Conservation (phyloP, 92 coral and sea anemone genomes). For the Paragorgia papillata region DNA sequence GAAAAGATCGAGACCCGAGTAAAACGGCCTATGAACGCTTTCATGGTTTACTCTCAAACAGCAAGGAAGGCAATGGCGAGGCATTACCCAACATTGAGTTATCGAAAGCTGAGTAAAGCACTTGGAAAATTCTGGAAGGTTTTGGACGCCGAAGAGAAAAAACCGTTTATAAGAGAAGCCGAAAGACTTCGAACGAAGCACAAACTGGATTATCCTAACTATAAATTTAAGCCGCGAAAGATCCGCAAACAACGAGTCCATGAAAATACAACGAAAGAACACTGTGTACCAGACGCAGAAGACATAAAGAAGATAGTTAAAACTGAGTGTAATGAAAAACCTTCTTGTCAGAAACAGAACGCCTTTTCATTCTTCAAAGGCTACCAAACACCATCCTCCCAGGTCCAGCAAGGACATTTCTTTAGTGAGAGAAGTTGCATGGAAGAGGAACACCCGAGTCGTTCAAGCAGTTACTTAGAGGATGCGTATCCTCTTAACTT, state of each 20-base stretch:
- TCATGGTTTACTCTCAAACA: conserved; percentile 98
- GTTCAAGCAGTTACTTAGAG: no score
- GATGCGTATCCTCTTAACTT: background rate
- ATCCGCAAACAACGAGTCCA: background rate
- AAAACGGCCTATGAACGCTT: conserved; percentile 94
- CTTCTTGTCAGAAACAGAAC: background rate
- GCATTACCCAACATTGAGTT: conserved; percentile 92
- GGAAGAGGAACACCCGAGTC: background rate
- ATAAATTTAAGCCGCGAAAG: conserved; percentile 81
- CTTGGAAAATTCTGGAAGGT: conserved; percentile 93
- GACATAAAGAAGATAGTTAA: background rate
- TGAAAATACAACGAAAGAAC: background rate
- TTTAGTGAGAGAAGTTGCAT: background rate
- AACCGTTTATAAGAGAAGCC: conserved; percentile 95
- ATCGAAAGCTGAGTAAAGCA: conserved; percentile 93
- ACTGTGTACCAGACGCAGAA: background rate
- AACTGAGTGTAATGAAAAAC: background rate
- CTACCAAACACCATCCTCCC: background rate
- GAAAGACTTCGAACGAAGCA: conserved; percentile 91
- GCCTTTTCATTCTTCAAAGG: background rate
- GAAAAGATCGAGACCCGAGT: conserved; percentile 79
- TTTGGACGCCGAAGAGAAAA: conserved; percentile 90
- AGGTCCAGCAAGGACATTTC: background rate
- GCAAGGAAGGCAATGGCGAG: conserved; percentile 90
- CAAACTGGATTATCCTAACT: conserved; percentile 93